Conservation (phyloP, 2,113 vertebrate species). For the Nycticorax nycticorax region DNA sequence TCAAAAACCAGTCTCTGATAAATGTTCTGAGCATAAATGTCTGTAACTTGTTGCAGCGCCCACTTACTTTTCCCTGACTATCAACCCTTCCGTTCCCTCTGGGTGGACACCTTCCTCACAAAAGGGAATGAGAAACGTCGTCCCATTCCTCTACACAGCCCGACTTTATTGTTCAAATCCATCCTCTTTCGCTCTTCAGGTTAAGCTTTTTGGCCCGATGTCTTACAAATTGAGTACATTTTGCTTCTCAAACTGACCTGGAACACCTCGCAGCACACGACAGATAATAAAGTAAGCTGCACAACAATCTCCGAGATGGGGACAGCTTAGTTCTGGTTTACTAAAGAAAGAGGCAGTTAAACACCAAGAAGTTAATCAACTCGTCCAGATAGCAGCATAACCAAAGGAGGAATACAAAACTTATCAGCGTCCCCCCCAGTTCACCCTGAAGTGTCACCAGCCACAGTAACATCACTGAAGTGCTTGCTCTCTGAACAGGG, state of each 20-base stretch:
- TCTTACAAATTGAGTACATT: neutral
- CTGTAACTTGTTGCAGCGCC: neutral
- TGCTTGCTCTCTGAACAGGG: accelerated
- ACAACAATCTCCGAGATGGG: accelerated
- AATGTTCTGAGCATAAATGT: neutral
- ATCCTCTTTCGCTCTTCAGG: neutral
- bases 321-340: neutral
- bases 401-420: neutral
- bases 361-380: neutral
- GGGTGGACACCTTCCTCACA: neutral
- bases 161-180: neutral
- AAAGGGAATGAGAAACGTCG: neutral
- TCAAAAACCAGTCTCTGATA: neutral
- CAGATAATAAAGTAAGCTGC: neutral
- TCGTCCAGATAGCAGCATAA: neutral
- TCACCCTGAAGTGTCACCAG: neutral
- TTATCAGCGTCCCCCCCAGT: neutral
- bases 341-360: neutral
- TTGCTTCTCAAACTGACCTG: neutral
- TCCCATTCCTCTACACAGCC: neutral
- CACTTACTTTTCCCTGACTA: neutral
- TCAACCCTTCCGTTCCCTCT: neutral
- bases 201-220: neutral
- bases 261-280: neutral
- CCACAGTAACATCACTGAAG: neutral